These are phyloP conservation scores for Oxyura jamaicensis DNA, from an alignment of 2,113 vertebrate species.

Conservation along the genomic window DNA sequence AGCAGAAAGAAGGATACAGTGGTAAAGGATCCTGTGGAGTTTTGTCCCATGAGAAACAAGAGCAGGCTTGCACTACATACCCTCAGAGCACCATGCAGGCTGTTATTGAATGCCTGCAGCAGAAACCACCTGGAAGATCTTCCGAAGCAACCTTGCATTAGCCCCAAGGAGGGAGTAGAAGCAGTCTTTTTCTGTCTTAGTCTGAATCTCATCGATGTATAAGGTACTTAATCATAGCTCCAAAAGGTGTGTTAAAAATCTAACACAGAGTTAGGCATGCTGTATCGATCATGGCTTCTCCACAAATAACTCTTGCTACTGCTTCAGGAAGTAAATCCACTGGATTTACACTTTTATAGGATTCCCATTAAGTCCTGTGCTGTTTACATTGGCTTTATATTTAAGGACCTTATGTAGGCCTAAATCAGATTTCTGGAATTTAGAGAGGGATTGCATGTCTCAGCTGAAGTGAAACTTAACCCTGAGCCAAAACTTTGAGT, in stretches of 20 bases:
- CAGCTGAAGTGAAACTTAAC: constrained; percentile 2
- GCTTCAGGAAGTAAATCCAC: constrained; percentile 36
- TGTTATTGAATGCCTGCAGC: not conserved
- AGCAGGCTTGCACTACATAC: not conserved
- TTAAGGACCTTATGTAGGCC: constrained; percentile 18
- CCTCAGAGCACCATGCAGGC: not conserved
- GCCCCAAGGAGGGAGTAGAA: not conserved
- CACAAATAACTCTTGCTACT: not conserved
- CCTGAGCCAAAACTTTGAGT: not conserved
- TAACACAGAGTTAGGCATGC: not conserved
- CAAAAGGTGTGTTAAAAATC: not conserved
- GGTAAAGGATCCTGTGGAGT: not conserved
- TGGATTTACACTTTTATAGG: constrained; percentile 27
- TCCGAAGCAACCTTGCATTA: not conserved
- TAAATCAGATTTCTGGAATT: constrained; percentile 51
- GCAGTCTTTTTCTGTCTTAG: not conserved
- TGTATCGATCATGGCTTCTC: not conserved
- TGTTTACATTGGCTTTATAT: constrained; percentile 36
- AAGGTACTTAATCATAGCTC: not conserved
- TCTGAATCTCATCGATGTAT: not conserved
- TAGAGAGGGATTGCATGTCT: not conserved
- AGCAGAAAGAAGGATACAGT: not conserved
- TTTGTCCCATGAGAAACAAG: not conserved
- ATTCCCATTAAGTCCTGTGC: constrained; percentile 25
- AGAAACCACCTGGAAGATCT: not conserved